Percentiles rank a stretch among this genome's conserved stretches.
These are phyloP conservation scores for Grapholita molesta DNA, from an alignment of 1,140 invertebrate species.

Conservation along the genomic window DNA sequence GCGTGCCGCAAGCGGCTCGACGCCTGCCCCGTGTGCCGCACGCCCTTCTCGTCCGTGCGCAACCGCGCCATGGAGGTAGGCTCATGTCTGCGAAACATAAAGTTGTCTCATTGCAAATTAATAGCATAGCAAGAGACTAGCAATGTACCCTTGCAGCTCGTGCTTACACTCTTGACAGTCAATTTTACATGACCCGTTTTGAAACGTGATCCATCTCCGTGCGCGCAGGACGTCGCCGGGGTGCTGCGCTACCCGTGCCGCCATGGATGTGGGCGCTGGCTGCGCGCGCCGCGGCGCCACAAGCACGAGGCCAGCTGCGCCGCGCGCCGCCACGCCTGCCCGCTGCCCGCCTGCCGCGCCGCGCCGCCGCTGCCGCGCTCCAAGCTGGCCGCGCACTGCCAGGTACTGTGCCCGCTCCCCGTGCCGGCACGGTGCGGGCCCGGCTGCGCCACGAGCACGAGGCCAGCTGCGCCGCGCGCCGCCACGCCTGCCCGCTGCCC, in stretches of 20 bases:
- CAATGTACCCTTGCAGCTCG: not conserved
- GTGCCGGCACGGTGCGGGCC: slow-evolving; percentile 34
- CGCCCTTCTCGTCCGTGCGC: slow-evolving; percentile 60
- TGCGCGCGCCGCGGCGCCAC: slow-evolving; percentile 44
- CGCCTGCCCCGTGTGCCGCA: slow-evolving; percentile 75
- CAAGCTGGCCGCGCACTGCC: not conserved
- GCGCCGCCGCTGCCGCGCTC: not conserved
- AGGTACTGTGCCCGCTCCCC: too few species aligned
- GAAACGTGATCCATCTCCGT: too few species aligned
- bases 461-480: slow-evolving; percentile 51
- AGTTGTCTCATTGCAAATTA: too few species aligned
- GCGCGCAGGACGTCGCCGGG: slow-evolving; percentile 51
- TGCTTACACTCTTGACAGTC: not conserved
- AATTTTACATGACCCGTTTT: not conserved
- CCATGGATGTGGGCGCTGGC: slow-evolving; percentile 62
- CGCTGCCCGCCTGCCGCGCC: slow-evolving; percentile 41
- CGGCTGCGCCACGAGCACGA: slow-evolving; percentile 36
- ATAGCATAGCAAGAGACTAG: too few species aligned
- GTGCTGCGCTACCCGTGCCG: slow-evolving; percentile 70
- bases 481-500: slow-evolving; percentile 53
- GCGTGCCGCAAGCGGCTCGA: slow-evolving; percentile 67
- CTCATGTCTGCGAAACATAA: too few species aligned
- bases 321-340: slow-evolving; percentile 55
- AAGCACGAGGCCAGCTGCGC: slow-evolving; percentile 48
- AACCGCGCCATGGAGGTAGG: slow-evolving; percentile 72